Evolutionary conservation across 2,888 invertebrate species (phyloP), one percentile per base, ranked within the genome.

Genomic region (Endotricha flammealis): DNA sequence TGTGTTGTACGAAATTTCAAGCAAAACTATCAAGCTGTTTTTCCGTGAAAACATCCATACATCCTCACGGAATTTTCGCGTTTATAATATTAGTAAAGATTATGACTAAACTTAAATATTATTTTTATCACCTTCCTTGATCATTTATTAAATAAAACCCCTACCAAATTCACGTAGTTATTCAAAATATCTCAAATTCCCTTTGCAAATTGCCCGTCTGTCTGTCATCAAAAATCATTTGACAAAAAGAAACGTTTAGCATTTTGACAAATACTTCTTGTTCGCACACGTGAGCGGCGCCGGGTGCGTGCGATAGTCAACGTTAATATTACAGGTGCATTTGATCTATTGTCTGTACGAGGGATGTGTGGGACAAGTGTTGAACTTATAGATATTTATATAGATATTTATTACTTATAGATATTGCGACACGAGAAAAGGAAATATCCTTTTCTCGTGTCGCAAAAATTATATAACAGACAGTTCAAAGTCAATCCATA

Each of bases 281-380:
- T 44, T 41, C 40, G 20, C 35, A 29, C 33, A 42, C 41, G 44
- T 30, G n/a, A n/a, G n/a, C n/a, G 50, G 48, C 65, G 63, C 55
- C 71, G 61, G 57, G 51, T 70, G 71, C 45, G 48, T 48, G 58
- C 60, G 71, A 71, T 69, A 63, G 63, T 58, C 45, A 47, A 53
- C 64, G 64, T 64, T 67, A 41, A 42, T 47, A 47, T 44, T 47
- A 47, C 47, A 47, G 47, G 47, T 47, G 47, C 41, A 59, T 46
- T 48, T 67, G 67, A 70, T 68, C 57, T 67, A 70, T 65, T 39
- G 65, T 39, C 36, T 29, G 46, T 48, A 64, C 68, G 65, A 60
- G 59, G 27, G 37, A 31, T 12, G 4, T 3, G 32, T 41, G 64
- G 66, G 32, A 4, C 43, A 53, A 60, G 56, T 11, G 2, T 58